These are phyloP conservation scores for Pasiphila rectangulata DNA, from an alignment of 2,888 invertebrate genomes.

Conservation along the genomic window DNA sequence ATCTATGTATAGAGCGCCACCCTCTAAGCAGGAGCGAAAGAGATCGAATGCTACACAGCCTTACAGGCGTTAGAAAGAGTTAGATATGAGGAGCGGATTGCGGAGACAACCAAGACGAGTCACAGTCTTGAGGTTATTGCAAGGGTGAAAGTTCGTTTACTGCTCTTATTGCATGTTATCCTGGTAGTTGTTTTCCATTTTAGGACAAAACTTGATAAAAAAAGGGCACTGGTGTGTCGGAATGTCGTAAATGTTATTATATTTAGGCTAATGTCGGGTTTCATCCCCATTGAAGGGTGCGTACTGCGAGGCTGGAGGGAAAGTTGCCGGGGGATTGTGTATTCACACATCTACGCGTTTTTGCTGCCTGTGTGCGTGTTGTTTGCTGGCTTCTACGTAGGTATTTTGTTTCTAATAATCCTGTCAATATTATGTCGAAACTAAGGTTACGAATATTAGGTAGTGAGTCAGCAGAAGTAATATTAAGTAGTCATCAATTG, in stretches of 20 bases:
- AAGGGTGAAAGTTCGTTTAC: slow-evolving; percentile 67
- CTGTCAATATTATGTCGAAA: neutral
- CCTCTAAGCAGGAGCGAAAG: slow-evolving; percentile 60
- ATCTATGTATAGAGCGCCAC: slow-evolving; percentile 44
- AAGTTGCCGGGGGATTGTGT: neutral
- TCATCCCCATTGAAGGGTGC: slow-evolving; percentile 52
- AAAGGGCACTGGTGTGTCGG: slow-evolving; percentile 66
- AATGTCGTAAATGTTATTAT: slow-evolving; percentile 36
- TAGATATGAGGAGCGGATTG: slow-evolving; percentile 52
- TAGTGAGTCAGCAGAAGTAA: neutral
- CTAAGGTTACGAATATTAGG: neutral
- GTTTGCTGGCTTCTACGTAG: neutral
- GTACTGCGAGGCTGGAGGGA: slow-evolving; percentile 31
- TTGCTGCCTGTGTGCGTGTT: neutral
- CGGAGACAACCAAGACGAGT: slow-evolving; percentile 60
- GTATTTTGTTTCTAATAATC: neutral
- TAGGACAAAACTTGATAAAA: slow-evolving; percentile 80
- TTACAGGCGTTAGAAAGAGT: slow-evolving; percentile 63
- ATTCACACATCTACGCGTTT: neutral
- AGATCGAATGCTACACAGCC: slow-evolving; percentile 40
- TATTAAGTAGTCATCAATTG: neutral
- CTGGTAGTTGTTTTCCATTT: slow-evolving; percentile 81
- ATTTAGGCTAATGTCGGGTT: slow-evolving; percentile 43
- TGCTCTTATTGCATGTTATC: slow-evolving; percentile 54
- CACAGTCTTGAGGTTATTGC: slow-evolving; percentile 67